Percentiles rank a stretch among this genome's conserved stretches.
Conservation (phyloP, 2,113 vertebrate species). For the Heliornis fulica region DNA sequence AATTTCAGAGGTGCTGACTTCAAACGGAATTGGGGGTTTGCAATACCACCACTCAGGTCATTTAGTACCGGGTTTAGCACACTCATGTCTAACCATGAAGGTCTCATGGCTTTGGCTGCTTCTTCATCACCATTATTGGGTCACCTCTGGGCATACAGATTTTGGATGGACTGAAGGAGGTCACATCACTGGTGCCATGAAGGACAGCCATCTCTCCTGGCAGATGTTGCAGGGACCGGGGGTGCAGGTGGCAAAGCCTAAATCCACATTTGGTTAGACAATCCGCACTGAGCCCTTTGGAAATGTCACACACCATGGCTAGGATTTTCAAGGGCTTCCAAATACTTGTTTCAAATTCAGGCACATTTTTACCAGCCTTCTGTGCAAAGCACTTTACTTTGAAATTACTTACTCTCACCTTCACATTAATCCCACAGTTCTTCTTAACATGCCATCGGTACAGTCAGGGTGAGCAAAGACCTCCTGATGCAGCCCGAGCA, state of each 20-base stretch:
- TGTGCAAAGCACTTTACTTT: not conserved
- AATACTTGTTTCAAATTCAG: not conserved
- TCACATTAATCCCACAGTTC: not conserved
- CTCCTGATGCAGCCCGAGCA: rapidly evolving
- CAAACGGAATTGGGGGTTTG: not conserved
- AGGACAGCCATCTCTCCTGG: rapidly evolving
- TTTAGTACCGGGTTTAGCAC: not conserved
- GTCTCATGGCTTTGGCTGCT: not conserved
- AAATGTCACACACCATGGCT: not conserved
- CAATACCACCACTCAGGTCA: not conserved
- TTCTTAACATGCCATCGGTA: not conserved
- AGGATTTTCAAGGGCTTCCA: not conserved
- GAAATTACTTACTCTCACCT: not conserved
- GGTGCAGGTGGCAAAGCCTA: not conserved
- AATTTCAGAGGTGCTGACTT: not conserved
- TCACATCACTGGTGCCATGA: rapidly evolving
- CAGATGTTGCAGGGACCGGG: rapidly evolving
- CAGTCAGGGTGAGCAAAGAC: not conserved
- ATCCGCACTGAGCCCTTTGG: rapidly evolving
- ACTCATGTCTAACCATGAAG: not conserved
- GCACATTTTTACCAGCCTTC: not conserved
- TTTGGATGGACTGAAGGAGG: rapidly evolving
- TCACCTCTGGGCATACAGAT: not conserved
- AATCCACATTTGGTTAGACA: not conserved
- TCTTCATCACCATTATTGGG: rapidly evolving